These are phyloP conservation scores for Craterocephalus amniculus DNA, from an alignment of 2,797 vertebrate genomes.

Conservation along the genomic window DNA sequence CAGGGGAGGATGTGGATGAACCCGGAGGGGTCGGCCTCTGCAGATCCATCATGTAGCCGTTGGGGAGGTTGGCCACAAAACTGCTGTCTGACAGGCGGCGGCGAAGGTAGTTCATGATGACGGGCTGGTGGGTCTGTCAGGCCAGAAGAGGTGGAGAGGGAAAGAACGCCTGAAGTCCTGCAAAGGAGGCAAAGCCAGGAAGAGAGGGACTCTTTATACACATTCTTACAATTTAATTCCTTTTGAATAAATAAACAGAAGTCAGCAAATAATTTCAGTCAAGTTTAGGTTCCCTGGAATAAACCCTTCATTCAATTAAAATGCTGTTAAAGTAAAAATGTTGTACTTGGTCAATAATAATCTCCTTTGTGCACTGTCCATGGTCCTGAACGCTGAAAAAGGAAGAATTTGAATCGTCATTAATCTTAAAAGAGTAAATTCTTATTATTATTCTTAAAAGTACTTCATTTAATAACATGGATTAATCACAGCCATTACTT, in stretches of 20 bases:
- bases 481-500: too few species aligned
- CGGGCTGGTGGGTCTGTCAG: constrained; percentile 57
- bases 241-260: not conserved
- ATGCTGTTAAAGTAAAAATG: too few species aligned
- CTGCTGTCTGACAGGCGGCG: constrained; percentile 96
- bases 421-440: not conserved
- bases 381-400: not conserved
- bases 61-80: constrained; percentile 95
- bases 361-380: not conserved
- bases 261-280: not conserved
- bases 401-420: not conserved
- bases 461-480: not conserved
- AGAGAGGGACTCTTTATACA: not conserved
- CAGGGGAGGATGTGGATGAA: constrained; percentile 89
- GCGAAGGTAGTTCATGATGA: constrained; percentile 95
- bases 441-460: not conserved
- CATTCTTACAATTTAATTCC: not conserved
- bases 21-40: constrained; percentile 87
- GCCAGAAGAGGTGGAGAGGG: constrained; percentile 48
- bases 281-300: not conserved
- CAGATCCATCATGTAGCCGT: constrained; percentile 96
- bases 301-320: too few species aligned
- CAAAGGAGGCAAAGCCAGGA: constrained; percentile 2
- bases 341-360: too few species aligned
- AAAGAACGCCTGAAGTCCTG: constrained; percentile 44